Evolutionary conservation across 2,797 vertebrate genomes (phyloP).

Genomic region (Sebastes melanostomus): DNA sequence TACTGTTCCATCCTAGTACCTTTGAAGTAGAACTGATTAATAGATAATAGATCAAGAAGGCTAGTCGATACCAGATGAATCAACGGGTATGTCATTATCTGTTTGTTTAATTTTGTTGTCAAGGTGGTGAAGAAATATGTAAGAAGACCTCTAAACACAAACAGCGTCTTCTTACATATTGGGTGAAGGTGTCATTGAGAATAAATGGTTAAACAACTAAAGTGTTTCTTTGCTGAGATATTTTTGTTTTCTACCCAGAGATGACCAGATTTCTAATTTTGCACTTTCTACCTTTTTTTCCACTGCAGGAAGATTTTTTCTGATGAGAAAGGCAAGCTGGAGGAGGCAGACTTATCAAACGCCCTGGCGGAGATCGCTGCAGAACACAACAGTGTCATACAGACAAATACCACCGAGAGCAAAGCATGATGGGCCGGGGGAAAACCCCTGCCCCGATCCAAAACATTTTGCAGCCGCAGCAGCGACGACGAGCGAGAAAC

Average conservation of each 20-base stretch:
- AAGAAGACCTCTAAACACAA: slow-evolving; percentile 54
- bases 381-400: slow-evolving; percentile 90
- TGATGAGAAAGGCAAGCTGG: slow-evolving; percentile 86
- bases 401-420: slow-evolving; percentile 89
- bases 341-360: slow-evolving; percentile 85
- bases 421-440: slow-evolving; percentile 89
- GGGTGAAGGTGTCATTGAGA: slow-evolving; percentile 66
- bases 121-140: slow-evolving; percentile 80
- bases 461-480: slow-evolving; percentile 83
- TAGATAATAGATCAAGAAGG: slow-evolving; percentile 6
- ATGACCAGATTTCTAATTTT: slow-evolving; percentile 29
- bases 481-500: slow-evolving; percentile 62
- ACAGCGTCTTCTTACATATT: slow-evolving; percentile 75
- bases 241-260: not conserved
- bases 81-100: slow-evolving; percentile 35
- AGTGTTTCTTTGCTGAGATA: slow-evolving; percentile 36
- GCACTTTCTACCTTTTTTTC: not conserved
- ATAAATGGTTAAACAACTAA: slow-evolving; percentile 44
- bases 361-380: slow-evolving; percentile 85
- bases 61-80: slow-evolving; percentile 11
- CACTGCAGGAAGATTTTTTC: slow-evolving; percentile 87
- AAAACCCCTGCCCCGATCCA: slow-evolving; percentile 64
- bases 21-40: slow-evolving; percentile 36
- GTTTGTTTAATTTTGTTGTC: slow-evolving; percentile 56
- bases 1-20: slow-evolving; percentile 6